phyloP scores from a whole-genome alignment of 1,140 invertebrate species.

The Eurytemora carolleeae region DNA sequence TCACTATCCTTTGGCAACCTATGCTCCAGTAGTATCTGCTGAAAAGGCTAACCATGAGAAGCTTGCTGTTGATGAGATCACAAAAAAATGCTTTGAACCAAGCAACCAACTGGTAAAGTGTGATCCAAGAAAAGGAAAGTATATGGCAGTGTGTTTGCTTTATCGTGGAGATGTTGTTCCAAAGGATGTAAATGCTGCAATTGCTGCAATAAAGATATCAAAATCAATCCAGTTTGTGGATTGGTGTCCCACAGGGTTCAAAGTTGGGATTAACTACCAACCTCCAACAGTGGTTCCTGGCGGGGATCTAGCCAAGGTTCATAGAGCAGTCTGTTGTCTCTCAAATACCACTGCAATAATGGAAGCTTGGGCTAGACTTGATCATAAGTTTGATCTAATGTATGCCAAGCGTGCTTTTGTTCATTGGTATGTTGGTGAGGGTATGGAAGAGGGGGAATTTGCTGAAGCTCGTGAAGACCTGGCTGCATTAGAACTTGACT shows the following conservation, averaged over 20 bases:
- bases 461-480: no score
- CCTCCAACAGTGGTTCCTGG: no score
- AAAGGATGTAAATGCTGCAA: slow-evolving; percentile 30
- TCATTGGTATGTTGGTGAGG: slow-evolving; percentile 1
- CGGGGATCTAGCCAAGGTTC: slow-evolving; percentile 34
- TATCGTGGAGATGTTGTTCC: slow-evolving; percentile 31
- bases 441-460: no score
- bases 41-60: slow-evolving; percentile 51
- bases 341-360: no score
- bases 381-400: no score
- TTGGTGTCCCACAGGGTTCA: no score
- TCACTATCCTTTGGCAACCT: slow-evolving; percentile 27
- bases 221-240: no score
- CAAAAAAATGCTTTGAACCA: slow-evolving; percentile 63
- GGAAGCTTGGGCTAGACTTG: background rate
- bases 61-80: slow-evolving; percentile 61
- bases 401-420: background rate
- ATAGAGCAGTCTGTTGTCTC: slow-evolving; percentile 30
- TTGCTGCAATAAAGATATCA: slow-evolving; percentile 27
- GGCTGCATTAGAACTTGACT: slow-evolving; percentile 1
- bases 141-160: slow-evolving; percentile 29
- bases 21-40: slow-evolving; percentile 24
- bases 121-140: no score
- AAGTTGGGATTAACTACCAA: no score
- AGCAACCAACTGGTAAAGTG: slow-evolving; percentile 79